These are phyloP conservation scores for Gavialis gangeticus DNA, from an alignment of 2,113 vertebrate genomes.

Conservation along the genomic window DNA sequence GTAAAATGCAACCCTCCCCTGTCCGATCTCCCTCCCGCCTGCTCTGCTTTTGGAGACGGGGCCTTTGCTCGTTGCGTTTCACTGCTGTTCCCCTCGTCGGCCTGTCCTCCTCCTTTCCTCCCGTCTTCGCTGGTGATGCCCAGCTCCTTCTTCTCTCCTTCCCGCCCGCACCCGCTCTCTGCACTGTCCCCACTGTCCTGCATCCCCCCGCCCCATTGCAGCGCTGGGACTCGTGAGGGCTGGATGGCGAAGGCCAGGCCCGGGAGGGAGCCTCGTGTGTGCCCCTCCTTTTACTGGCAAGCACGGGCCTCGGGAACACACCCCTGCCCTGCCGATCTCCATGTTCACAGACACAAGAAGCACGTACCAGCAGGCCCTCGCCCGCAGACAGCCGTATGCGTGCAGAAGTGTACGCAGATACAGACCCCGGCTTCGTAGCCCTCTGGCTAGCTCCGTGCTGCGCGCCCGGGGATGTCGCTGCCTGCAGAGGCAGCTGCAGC, in stretches of 20 bases:
- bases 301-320: no score
- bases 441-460: background rate
- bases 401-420: background rate
- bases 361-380: background rate
- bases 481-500: slow-evolving; percentile 26
- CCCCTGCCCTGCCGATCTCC: no score
- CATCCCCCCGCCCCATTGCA: background rate
- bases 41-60: background rate
- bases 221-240: background rate
- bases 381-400: background rate
- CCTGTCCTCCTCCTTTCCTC: background rate
- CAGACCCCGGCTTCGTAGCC: background rate
- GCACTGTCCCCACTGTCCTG: background rate
- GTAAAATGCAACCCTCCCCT: background rate
- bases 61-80: background rate
- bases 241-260: background rate
- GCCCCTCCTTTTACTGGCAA: no score
- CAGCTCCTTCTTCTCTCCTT: rapidly evolving
- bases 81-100: background rate
- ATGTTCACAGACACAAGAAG: no score
- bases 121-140: background rate
- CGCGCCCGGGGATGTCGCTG: background rate
- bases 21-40: background rate
- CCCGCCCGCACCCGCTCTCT: background rate
- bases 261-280: background rate